These are phyloP conservation scores for Porites divaricata DNA, from an alignment of 92 coral and sea anemone genomes.

Conservation along the genomic window DNA sequence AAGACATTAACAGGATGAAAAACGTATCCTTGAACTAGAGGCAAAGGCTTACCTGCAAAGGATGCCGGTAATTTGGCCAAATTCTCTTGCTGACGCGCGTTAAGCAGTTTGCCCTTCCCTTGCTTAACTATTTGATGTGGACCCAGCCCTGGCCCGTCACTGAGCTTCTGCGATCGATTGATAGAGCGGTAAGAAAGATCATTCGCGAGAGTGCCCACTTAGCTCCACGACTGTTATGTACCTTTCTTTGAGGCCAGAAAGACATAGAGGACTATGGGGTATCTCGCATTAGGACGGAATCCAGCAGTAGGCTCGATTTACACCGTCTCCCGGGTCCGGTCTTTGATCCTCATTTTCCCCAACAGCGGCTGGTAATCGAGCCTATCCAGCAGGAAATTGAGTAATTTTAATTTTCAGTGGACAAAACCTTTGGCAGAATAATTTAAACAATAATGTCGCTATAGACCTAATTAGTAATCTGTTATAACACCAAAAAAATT, in stretches of 20 bases:
- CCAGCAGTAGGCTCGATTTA: too few relatives aligned
- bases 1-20: conserved; percentile 41
- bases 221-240: conserved; percentile 32
- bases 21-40: conserved; percentile 25
- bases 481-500: too few relatives aligned
- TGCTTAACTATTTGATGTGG: conserved; percentile 50
- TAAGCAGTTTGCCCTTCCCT: conserved; percentile 57
- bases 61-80: conserved; percentile 55
- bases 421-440: too few relatives aligned
- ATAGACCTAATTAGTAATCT: too few relatives aligned
- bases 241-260: neutral
- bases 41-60: conserved; percentile 41
- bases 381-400: too few relatives aligned
- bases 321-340: too few relatives aligned
- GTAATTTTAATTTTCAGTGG: too few relatives aligned
- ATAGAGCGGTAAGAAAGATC: conserved; percentile 59
- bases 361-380: too few relatives aligned
- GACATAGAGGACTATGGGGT: too few relatives aligned
- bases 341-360: too few relatives aligned
- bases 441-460: too few relatives aligned
- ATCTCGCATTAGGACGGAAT: too few relatives aligned
- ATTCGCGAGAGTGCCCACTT: neutral
- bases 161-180: conserved; percentile 37
- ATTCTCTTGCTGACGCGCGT: conserved; percentile 65
- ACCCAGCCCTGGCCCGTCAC: conserved; percentile 66